Evolutionary conservation across 2,888 invertebrate species (phyloP).

Genomic region (Molanna angustata): DNA sequence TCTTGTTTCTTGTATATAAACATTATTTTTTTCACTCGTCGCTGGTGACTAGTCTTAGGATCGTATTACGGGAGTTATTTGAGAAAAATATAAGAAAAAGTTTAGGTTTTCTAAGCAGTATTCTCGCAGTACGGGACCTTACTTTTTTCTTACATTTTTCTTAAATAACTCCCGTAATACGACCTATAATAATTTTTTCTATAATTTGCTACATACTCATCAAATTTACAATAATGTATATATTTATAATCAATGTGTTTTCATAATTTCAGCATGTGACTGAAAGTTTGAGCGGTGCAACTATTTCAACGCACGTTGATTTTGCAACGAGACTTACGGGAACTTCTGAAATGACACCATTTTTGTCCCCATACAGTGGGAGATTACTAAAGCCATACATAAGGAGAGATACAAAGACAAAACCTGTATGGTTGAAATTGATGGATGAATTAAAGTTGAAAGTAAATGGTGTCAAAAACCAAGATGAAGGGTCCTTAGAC

Average conservation of each 20-base stretch:
- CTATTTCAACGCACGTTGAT: conserved; percentile 39
- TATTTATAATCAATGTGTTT: not conserved
- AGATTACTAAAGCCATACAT: conserved; percentile 82
- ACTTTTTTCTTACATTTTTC: no score
- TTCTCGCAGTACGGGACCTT: no score
- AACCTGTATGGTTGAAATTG: conserved; percentile 70
- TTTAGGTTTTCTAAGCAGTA: no score
- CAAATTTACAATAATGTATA: not conserved
- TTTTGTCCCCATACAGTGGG: conserved; percentile 69
- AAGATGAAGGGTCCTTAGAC: conserved; percentile 65
- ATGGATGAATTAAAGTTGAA: conserved; percentile 61
- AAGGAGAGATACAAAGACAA: conserved; percentile 63
- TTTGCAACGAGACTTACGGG: conserved; percentile 55
- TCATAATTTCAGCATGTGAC: conserved; percentile 16
- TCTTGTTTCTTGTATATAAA: no score
- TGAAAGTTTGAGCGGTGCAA: conserved; percentile 38
- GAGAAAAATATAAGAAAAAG: no score
- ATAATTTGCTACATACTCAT: no score
- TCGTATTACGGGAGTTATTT: no score
- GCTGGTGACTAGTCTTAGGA: no score
- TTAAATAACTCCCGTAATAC: no score
- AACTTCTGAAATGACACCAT: conserved; percentile 50
- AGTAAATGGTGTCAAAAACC: conserved; percentile 46
- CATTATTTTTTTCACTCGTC: no score
- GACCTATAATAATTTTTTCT: no score